These are phyloP conservation scores for Hirtodrosophila histrioides DNA, from an alignment of 2,888 invertebrate species.

Conservation along the genomic window DNA sequence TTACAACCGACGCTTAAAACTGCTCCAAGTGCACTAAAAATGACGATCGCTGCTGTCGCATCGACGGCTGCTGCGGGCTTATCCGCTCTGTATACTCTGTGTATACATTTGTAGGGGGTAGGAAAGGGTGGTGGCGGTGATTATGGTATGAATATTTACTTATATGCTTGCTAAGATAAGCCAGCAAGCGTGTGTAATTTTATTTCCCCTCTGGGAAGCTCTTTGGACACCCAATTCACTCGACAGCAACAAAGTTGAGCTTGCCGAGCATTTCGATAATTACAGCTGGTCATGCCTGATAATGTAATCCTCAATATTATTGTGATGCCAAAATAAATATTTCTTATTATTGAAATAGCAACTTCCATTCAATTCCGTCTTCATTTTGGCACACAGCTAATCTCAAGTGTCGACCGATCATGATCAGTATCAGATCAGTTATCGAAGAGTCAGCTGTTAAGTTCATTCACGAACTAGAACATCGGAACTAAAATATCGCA, in stretches of 20 bases:
- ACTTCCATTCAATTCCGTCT: no score
- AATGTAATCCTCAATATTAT: neutral
- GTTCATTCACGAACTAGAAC: no score
- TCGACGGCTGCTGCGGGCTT: constrained; percentile 34
- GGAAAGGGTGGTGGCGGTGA: neutral
- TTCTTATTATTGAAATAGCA: no score
- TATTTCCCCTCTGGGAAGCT: constrained; percentile 37
- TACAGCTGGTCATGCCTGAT: neutral
- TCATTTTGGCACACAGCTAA: no score
- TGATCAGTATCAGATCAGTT: no score
- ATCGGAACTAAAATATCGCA: no score
- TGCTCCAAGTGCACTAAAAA: constrained; percentile 45
- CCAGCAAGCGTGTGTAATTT: constrained; percentile 43
- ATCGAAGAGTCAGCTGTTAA: no score
- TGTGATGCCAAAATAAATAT: no score
- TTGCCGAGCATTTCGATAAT: constrained; percentile 1
- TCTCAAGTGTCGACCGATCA: no score
- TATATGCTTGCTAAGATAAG: constrained; percentile 30
- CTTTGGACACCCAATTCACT: constrained; percentile 10
- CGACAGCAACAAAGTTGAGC: constrained; percentile 42
- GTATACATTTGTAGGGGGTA: neutral
- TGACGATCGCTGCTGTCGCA: constrained; percentile 6
- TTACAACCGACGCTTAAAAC: constrained; percentile 39
- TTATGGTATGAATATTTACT: constrained; percentile 4
- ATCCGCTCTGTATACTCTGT: constrained; percentile 18